A percentile compares a stretch with the other conserved stretches of the same genome.
phyloP scores from a whole-genome alignment of 2,888 invertebrate genomes.

The Tachina lurida region DNA sequence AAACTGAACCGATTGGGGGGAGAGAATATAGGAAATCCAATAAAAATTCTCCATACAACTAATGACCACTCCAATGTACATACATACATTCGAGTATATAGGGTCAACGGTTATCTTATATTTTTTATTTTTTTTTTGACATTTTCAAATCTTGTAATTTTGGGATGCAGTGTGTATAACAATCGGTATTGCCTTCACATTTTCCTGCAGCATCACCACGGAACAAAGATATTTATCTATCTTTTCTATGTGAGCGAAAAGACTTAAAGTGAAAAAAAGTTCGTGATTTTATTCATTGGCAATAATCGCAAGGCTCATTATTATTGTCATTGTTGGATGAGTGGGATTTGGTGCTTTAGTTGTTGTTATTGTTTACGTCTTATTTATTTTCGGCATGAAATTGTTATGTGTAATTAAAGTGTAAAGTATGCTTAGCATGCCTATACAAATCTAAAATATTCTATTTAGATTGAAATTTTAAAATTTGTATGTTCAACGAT shows the following conservation, averaged over 20 bases:
- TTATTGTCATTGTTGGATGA: slow-evolving; percentile 38
- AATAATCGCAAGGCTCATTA: slow-evolving; percentile 49
- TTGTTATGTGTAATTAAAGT: neutral
- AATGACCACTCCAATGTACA: too few relatives aligned
- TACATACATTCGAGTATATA: too few relatives aligned
- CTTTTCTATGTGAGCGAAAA: neutral
- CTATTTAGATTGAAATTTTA: too few relatives aligned
- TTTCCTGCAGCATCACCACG: neutral
- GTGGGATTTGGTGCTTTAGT: neutral
- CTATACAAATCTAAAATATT: too few relatives aligned
- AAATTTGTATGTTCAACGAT: too few relatives aligned
- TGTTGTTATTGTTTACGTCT: neutral
- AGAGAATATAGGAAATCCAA: too few relatives aligned
- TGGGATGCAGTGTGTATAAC: neutral
- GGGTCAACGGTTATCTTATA: too few relatives aligned
- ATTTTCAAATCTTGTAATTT: neutral
- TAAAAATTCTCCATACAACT: too few relatives aligned
- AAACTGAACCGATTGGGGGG: too few relatives aligned
- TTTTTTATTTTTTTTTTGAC: too few relatives aligned
- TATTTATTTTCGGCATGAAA: neutral
- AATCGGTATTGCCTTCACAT: neutral
- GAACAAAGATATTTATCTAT: neutral
- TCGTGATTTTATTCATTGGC: slow-evolving; percentile 16
- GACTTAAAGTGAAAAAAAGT: neutral
- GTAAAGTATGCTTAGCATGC: too few relatives aligned